Conservation (phyloP, 2,797 vertebrate species). For the Aythya fuligula region DNA sequence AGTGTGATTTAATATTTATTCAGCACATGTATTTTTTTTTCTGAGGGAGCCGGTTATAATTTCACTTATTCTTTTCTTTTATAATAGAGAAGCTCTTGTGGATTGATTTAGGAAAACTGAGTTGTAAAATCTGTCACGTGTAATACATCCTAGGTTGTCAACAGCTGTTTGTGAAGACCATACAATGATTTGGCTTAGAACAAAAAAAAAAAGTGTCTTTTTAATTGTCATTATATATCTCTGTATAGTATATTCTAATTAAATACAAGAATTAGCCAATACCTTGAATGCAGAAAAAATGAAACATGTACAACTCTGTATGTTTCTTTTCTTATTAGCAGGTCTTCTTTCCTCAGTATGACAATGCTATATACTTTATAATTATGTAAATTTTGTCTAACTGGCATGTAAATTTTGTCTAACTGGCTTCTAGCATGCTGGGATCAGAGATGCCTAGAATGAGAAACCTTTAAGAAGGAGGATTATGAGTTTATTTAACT, state of each 20-base stretch:
- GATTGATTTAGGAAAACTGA: neutral
- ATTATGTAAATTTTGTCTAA: neutral
- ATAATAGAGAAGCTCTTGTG: neutral
- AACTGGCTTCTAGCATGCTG: neutral
- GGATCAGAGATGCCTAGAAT: neutral
- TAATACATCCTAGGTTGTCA: neutral
- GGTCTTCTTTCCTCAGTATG: neutral
- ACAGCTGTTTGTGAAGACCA: neutral
- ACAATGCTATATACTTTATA: neutral
- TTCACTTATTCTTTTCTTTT: constrained; percentile 14
- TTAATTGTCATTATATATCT: neutral
- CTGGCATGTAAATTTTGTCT: neutral
- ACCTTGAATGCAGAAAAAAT: neutral
- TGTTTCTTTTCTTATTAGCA: neutral
- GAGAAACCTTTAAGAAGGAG: neutral
- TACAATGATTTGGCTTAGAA: neutral
- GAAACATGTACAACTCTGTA: neutral
- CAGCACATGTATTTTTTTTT: neutral
- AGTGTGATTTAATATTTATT: constrained; percentile 26
- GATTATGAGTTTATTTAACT: neutral
- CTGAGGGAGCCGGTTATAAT: neutral
- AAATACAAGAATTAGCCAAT: neutral
- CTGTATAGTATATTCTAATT: neutral
- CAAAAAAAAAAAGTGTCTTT: neutral
- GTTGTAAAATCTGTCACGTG: neutral